Conservation (phyloP, 2,797 vertebrate species). For the Diglossa cyanea region DNA sequence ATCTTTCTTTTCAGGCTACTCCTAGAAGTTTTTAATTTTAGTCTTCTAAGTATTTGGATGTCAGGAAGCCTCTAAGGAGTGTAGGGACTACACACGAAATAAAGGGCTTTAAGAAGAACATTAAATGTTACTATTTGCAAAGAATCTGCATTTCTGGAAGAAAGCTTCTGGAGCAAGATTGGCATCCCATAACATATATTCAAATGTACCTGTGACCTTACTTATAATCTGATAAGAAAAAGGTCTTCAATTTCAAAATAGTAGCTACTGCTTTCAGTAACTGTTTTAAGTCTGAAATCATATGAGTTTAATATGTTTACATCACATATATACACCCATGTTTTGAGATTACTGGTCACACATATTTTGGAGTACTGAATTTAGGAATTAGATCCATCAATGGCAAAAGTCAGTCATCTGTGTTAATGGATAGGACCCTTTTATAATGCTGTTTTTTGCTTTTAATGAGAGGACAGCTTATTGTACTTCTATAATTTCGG, state of each 20-base stretch:
- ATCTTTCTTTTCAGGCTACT: background rate
- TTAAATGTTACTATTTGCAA: background rate
- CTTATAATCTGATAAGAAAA: background rate
- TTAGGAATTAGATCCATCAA: rapidly evolving
- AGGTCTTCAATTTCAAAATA: background rate
- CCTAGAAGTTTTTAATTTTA: background rate
- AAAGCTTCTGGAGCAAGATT: background rate
- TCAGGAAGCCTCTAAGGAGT: background rate
- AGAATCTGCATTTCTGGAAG: background rate
- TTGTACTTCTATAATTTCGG: background rate
- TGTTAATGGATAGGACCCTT: background rate
- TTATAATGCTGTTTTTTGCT: background rate
- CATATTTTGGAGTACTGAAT: background rate
- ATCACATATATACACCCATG: rapidly evolving
- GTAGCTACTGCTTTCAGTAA: background rate
- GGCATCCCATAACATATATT: background rate
- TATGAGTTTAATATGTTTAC: background rate
- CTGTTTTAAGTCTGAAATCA: background rate
- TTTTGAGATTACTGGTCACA: background rate
- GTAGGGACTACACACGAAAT: background rate
- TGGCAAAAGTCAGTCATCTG: background rate
- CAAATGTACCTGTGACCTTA: background rate
- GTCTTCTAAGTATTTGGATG: background rate
- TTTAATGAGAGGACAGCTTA: background rate
- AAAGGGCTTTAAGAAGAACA: background rate